Evolutionary conservation across 2,797 vertebrate genomes (phyloP).

Genomic region (Merluccius polli): DNA sequence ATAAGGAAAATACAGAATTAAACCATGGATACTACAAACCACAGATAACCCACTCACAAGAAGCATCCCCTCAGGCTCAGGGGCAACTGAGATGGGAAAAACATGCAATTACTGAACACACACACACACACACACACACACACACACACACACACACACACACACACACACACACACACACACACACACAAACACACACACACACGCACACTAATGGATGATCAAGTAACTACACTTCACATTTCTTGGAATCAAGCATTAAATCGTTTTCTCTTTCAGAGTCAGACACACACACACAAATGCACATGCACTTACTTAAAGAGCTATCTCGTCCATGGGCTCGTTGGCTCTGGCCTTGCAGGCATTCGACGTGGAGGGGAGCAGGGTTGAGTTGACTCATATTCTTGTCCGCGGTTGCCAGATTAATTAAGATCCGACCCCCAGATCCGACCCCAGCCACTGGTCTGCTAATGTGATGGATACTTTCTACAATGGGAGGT

Average conservation of each 20-base stretch:
- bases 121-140: neutral
- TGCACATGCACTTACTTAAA: slow-evolving; percentile 3
- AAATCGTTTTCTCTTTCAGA: neutral
- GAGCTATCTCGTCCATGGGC: slow-evolving; percentile 7
- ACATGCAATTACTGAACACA: slow-evolving; percentile 29
- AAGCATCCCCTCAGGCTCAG: slow-evolving; percentile 14
- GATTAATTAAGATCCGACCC: slow-evolving; percentile 29
- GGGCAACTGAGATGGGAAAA: slow-evolving; percentile 20
- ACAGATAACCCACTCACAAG: neutral
- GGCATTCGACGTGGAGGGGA: neutral
- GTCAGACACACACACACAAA: slow-evolving; percentile 30
- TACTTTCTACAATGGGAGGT: neutral
- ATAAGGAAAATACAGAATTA: neutral
- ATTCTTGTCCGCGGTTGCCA: slow-evolving; percentile 22
- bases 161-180: neutral
- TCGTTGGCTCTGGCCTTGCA: neutral
- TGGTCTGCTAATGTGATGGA: neutral
- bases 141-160: neutral
- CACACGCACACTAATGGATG: neutral
- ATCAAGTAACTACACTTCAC: neutral
- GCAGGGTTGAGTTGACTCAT: slow-evolving; percentile 19
- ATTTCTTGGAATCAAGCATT: neutral
- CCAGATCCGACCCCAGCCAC: slow-evolving; percentile 1
- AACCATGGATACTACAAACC: neutral
- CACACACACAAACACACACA: neutral